Evolutionary conservation across 1,140 invertebrate genomes (phyloP).

Genomic region (Heterodera carotae): DNA sequence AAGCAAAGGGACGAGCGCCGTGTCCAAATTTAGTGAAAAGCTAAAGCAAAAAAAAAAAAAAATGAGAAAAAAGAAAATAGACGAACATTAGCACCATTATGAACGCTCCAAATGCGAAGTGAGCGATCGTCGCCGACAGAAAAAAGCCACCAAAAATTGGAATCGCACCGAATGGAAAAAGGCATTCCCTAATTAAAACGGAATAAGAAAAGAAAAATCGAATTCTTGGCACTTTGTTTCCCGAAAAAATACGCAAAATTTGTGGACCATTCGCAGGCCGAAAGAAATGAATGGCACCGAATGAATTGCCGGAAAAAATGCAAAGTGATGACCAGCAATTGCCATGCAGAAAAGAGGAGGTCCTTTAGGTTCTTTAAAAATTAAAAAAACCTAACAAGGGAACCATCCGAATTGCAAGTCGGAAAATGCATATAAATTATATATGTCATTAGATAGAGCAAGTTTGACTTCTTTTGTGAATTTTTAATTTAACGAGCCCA

Average conservation of each 20-base stretch:
- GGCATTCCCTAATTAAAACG: slow-evolving; percentile 17
- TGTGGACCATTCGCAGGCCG: neutral
- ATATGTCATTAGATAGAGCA: too few species aligned
- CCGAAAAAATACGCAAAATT: slow-evolving; percentile 19
- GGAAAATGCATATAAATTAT: too few species aligned
- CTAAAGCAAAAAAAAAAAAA: neutral
- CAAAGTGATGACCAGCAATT: slow-evolving; percentile 7
- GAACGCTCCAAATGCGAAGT: slow-evolving; percentile 17
- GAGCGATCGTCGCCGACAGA: slow-evolving; percentile 24
- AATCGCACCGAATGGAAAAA: slow-evolving; percentile 14
- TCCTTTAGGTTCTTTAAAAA: slow-evolving; percentile 10
- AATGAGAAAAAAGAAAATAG: neutral
- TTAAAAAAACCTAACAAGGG: neutral
- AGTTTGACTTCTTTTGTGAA: too few species aligned
- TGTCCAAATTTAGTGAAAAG: slow-evolving; percentile 16
- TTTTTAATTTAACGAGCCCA: too few species aligned
- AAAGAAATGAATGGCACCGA: slow-evolving; percentile 22
- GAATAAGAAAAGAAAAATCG: neutral
- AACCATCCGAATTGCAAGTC: too few species aligned
- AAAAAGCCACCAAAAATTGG: slow-evolving; percentile 14
- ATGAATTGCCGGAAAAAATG: slow-evolving; percentile 19
- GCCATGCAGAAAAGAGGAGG: slow-evolving; percentile 17
- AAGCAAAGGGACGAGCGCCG: slow-evolving; percentile 12
- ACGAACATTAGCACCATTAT: slow-evolving; percentile 2
- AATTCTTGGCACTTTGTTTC: slow-evolving; percentile 16